Conservation (phyloP, 2,888 invertebrate genomes). For the Coleophora flavipennella region DNA sequence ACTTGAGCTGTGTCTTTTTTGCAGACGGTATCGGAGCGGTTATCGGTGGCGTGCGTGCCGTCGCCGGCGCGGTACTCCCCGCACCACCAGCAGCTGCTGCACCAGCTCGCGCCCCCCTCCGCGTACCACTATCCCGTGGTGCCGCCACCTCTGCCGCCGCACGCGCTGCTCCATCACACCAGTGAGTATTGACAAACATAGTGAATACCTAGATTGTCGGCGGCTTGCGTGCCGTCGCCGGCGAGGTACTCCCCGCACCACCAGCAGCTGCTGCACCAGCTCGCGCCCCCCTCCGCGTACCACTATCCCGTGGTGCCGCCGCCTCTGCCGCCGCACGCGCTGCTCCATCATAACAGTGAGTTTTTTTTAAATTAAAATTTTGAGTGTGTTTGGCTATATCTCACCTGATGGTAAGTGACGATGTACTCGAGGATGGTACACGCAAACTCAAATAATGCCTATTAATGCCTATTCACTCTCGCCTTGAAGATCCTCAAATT, state of each 20-base stretch:
- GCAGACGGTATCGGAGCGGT: too few species aligned
- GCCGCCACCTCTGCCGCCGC: slow-evolving; percentile 11
- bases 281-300: slow-evolving; percentile 59
- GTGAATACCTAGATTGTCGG: too few species aligned
- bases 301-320: background rate
- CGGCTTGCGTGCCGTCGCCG: slow-evolving; percentile 5
- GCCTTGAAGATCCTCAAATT: too few species aligned
- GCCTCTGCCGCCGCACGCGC: slow-evolving; percentile 15
- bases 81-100: slow-evolving; percentile 56
- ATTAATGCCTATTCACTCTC: too few species aligned
- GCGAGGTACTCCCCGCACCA: slow-evolving; percentile 56
- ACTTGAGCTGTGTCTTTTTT: too few species aligned
- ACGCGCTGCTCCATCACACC: slow-evolving; percentile 13
- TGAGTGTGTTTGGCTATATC: too few species aligned
- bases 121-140: background rate
- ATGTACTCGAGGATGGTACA: too few species aligned
- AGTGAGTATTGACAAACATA: too few species aligned
- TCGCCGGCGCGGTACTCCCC: slow-evolving; percentile 41
- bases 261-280: slow-evolving; percentile 51
- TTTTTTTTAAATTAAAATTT: too few species aligned
- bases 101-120: slow-evolving; percentile 65
- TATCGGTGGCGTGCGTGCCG: slow-evolving; percentile 2
- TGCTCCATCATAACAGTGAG: slow-evolving; percentile 7
- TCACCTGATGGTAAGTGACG: too few species aligned
- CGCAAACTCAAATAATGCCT: too few species aligned